Base-by-base conservation (phyloP, 2,113 vertebrate genomes). In the Oophaga pumilio region DNA sequence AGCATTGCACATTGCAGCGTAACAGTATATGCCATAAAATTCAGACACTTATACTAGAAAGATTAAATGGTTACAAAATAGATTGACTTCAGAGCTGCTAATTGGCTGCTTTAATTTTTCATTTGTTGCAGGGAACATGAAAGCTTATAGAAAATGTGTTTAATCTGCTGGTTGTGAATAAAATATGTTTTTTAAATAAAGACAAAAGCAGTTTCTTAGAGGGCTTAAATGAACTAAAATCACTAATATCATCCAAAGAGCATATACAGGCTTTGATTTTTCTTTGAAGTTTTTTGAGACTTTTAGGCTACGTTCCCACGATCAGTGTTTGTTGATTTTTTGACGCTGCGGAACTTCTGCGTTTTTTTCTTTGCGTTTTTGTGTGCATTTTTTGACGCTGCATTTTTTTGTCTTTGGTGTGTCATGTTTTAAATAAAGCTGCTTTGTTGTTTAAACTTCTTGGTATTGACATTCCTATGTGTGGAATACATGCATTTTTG, bases 91-190 rank as follows among this genome's bases (percentile, higher is more conserved):
- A 76, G 43, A 85, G 78, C 49, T 24, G 59, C 33, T 85, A 87
- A 81, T 80, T 92, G 74, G 90, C 90, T 90, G 87, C 90, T 86
- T 92, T 92, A 92, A 92, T 92, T 92, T 93, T 90, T 93, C 91
- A 93, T 93, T 93, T 91, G 89, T 87, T 90, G 90, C 89, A 78
- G 88, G 91, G 90, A 88, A 89, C 87, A 91, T 93, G 90, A 91
- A 92, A 92, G 91, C 84, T 88, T 83, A 88, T 89, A 66, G 7
- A 87, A 91, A 89, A 89, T 13, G 52, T 84, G 89, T 91, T 91
- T 92, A 91, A 90, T 92, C 86, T 91, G 88, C 84, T 57, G 24
- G 2, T 82, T 86, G 81, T 87, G 90, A 92, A 88, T 82, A 86
- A 80, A 50, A 88, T 43, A 79, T 0, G 53, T 87, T 78, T 87